Evolutionary conservation across 2,113 vertebrate genomes (phyloP).

Genomic region (Coturnix japonica): DNA sequence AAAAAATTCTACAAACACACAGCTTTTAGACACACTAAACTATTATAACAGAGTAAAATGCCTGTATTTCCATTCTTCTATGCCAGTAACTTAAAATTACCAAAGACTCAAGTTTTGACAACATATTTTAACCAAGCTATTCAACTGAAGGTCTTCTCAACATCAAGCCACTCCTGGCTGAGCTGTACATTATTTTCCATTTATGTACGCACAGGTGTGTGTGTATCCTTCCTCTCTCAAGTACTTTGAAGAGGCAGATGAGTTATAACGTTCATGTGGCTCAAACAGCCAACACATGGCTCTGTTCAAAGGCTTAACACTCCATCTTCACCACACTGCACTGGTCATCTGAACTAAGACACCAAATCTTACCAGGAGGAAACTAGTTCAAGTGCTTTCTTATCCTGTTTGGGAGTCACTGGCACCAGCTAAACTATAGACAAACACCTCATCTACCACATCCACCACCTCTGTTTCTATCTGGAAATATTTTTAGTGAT

Average conservation of each 20-base stretch:
- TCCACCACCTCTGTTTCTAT: background rate
- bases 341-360: background rate
- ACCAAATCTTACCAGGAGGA: background rate
- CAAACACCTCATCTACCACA: background rate
- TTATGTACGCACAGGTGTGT: background rate
- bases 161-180: background rate
- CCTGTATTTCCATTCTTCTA: background rate
- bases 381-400: rapidly evolving
- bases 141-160: background rate
- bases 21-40: background rate
- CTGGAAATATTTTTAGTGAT: background rate
- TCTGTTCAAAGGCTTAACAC: background rate
- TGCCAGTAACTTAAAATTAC: background rate
- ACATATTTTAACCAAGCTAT: background rate
- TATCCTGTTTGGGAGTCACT: background rate
- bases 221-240: background rate
- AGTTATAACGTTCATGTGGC: background rate
- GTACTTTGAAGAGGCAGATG: background rate
- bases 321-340: background rate
- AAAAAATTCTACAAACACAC: background rate
- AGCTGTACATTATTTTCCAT: background rate
- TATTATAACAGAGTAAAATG: background rate
- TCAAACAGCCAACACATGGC: background rate
- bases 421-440: background rate
- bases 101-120: background rate